Base-by-base conservation (phyloP, 2,888 invertebrate genomes). In the Shargacucullia verbasci region DNA sequence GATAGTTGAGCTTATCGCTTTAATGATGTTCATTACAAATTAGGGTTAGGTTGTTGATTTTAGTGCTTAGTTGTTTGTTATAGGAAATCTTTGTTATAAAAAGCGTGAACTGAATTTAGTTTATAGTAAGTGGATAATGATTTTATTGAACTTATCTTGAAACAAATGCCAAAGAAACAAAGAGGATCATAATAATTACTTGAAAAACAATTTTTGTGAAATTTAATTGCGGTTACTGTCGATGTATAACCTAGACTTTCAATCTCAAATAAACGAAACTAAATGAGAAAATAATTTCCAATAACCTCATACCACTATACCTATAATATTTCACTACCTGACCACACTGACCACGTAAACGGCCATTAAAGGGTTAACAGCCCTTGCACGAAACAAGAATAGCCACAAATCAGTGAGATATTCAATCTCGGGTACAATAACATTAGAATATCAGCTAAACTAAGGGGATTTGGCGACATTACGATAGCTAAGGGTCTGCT, bases 341-440 rank as follows among this genome's bases (percentile, higher is more conserved):
- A 52, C 59, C 77, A 64, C 50, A 37, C n/a, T 77, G 67, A 68
- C 67, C 65, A 60, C 52, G 59, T 64, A 63, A 75, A 59, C 67
- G 60, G 45, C 54, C 59, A 76, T 65, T 55, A 58, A 59, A 69
- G 75, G 78, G 68, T 77, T 71, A 71, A 64, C 63, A 64, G 69
- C 68, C 59, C 69, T 58, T 73, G 75, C 79, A 67, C 66, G 70
- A 70, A 85, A 83, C 90, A 88, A 90, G 88, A 85, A 85, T 83
- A 78, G 79, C 73, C 84, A 90, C 91, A 91, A 92, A 92, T 92
- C 92, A 92, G 76, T 70, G 78, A 88, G 92, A 92, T 91, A 91
- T 91, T 90, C 90, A 91, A 92, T 92, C 92, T 91, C 80, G 75
- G 84, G 52, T 82, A 87, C 88, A 89, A 87, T 88, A 88, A 89